phyloP scores from a whole-genome alignment of 2,888 invertebrate genomes.

The Saturnia pavonia region DNA sequence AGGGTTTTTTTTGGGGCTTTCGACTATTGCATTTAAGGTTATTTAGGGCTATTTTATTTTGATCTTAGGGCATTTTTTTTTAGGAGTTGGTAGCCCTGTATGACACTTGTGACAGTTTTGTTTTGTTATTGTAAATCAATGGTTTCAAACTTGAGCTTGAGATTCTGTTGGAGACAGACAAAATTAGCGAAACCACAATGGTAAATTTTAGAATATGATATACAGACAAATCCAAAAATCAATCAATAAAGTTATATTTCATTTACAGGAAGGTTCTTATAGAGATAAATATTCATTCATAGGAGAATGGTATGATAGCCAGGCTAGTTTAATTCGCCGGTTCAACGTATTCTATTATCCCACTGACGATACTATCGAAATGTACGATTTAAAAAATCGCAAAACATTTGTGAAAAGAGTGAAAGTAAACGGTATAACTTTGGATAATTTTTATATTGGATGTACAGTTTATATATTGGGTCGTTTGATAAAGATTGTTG shows the following conservation, averaged over 20 bases:
- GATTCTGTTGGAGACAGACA: not conserved
- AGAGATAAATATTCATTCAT: constrained; percentile 83
- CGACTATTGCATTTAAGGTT: too few relatives aligned
- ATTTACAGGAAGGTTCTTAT: constrained; percentile 71
- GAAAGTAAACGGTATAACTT: constrained; percentile 84
- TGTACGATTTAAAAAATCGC: constrained; percentile 85
- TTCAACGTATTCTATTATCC: constrained; percentile 90
- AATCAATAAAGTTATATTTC: not conserved
- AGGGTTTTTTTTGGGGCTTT: too few relatives aligned
- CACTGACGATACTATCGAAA: constrained; percentile 89
- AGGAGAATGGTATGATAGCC: constrained; percentile 94
- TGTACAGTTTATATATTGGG: constrained; percentile 88
- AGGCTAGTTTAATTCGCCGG: constrained; percentile 86
- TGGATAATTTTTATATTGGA: constrained; percentile 88
- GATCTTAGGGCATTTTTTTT: not conserved
- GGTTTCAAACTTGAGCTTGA: not conserved
- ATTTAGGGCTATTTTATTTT: too few relatives aligned
- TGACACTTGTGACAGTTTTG: not conserved
- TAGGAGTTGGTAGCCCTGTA: too few relatives aligned
- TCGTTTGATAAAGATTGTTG: constrained; percentile 86
- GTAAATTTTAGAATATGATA: not conserved
- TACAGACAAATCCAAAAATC: not conserved
- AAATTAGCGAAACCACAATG: not conserved
- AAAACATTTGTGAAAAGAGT: constrained; percentile 86
- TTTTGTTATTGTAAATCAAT: constrained; percentile 3